phyloP scores from a whole-genome alignment of 2,113 vertebrate species.

The western clawed frog (Xenopus tropicalis) region UCB_Xtro_10.0 CM004447.2:126335001-126335500 shows the following conservation, averaged over 20 bases:
- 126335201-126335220: slow-evolving; percentile 86
- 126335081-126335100: no score
- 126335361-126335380: no score
- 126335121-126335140: slow-evolving; percentile 73
- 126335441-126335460: no score
- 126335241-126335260: slow-evolving; percentile 78
- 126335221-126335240: slow-evolving; percentile 94
- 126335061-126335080: not conserved
- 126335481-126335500: not conserved
- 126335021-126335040: no score
- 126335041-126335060: not conserved
- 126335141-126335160: slow-evolving; percentile 62
- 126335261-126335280: slow-evolving; percentile 50
- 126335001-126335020: no score
- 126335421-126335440: no score
- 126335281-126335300: not conserved
- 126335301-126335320: not conserved
- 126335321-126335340: not conserved
- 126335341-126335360: slow-evolving; percentile 5
- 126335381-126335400: no score
- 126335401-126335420: no score
- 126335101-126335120: not conserved
- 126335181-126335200: slow-evolving; percentile 83
- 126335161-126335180: slow-evolving; percentile 69
- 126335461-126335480: not conserved